Percentiles rank a stretch among this genome's conserved stretches.
phyloP scores from a whole-genome alignment of 2,888 invertebrate species.

The Orthonychiurus folsomi region DNA sequence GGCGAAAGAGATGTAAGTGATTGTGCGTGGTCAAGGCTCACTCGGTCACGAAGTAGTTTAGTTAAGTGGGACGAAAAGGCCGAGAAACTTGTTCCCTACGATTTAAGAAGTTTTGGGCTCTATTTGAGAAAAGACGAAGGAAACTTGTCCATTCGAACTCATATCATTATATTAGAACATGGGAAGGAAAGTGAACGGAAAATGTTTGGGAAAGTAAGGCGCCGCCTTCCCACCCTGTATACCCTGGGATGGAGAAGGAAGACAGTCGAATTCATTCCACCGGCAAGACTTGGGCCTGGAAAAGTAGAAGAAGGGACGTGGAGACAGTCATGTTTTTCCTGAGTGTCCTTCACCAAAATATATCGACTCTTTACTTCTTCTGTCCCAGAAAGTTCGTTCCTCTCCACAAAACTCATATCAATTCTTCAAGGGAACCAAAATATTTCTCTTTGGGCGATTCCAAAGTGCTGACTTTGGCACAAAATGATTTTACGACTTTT shows the following conservation, averaged over 20 bases:
- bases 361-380: not conserved
- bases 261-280: no score
- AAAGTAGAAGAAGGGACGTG: not conserved
- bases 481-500: slow-evolving; percentile 27
- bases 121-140: not conserved
- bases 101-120: not conserved
- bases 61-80: not conserved
- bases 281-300: not conserved
- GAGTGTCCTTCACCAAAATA: slow-evolving; percentile 9
- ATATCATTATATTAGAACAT: not conserved
- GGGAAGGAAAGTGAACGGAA: not conserved
- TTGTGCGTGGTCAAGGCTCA: not conserved
- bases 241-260: not conserved
- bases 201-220: not conserved
- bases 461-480: slow-evolving; percentile 27
- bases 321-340: slow-evolving; percentile 7
- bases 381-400: not conserved
- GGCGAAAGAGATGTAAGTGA: not conserved
- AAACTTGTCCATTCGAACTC: not conserved
- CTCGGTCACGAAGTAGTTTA: not conserved
- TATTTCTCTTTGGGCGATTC: slow-evolving; percentile 7
- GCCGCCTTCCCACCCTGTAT: no score
- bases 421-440: slow-evolving; percentile 7
- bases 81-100: not conserved
- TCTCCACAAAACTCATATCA: slow-evolving; percentile 15